These are phyloP conservation scores for Eristalinus aeneus DNA, from an alignment of 2,888 invertebrate genomes.

Conservation along the genomic window DNA sequence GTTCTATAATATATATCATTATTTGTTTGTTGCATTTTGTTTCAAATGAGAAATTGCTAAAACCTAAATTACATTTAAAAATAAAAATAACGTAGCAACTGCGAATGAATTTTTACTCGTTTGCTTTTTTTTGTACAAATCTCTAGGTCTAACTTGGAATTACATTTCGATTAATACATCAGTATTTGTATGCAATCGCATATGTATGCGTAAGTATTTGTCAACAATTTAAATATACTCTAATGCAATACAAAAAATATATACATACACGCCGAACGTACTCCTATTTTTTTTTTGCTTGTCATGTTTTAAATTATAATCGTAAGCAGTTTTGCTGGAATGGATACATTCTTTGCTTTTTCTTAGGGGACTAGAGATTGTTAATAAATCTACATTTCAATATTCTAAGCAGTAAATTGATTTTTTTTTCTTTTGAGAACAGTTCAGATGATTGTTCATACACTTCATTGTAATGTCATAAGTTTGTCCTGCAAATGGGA, in stretches of 20 bases:
- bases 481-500: too few species aligned
- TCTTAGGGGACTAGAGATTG: slow-evolving; percentile 25
- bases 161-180: slow-evolving; percentile 16
- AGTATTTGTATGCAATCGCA: not conserved
- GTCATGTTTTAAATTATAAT: not conserved
- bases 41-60: slow-evolving; percentile 31
- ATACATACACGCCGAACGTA: slow-evolving; percentile 8
- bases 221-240: slow-evolving; percentile 6
- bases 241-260: slow-evolving; percentile 47
- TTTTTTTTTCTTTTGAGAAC: not conserved
- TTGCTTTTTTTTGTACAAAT: slow-evolving; percentile 31
- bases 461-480: not conserved
- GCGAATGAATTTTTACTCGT: slow-evolving; percentile 23
- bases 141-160: slow-evolving; percentile 42
- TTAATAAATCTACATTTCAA: slow-evolving; percentile 11
- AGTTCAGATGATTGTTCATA: not conserved
- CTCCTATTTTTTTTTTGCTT: not conserved
- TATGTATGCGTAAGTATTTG: not conserved
- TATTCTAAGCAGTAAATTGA: not conserved
- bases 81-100: slow-evolving; percentile 11
- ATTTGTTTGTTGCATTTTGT: slow-evolving; percentile 45
- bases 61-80: slow-evolving; percentile 8
- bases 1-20: slow-evolving; percentile 18
- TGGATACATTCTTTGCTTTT: not conserved
- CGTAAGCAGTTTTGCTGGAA: slow-evolving; percentile 1